Percentiles rank a stretch among this genome's conserved stretches.
These are phyloP conservation scores for Torymus tubicola DNA, from an alignment of 2,888 invertebrate species.

Conservation along the genomic window DNA sequence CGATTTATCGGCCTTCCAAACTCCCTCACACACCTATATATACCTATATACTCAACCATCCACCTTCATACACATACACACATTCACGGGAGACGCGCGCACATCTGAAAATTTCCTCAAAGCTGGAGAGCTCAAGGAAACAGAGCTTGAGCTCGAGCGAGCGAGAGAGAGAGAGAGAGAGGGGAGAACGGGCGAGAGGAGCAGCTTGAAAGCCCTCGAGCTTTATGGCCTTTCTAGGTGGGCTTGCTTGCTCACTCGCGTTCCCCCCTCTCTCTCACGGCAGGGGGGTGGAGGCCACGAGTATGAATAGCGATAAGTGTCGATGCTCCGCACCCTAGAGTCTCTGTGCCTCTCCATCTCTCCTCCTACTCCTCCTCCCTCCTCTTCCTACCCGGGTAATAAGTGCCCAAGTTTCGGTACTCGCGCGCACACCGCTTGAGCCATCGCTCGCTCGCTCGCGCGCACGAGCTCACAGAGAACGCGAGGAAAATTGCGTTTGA, in stretches of 20 bases:
- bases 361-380: not conserved
- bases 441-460: no score
- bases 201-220: constrained; percentile 57
- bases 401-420: constrained; percentile 42
- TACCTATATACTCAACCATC: not conserved
- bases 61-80: not conserved
- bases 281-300: not conserved
- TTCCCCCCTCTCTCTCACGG: no score
- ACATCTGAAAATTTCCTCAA: constrained; percentile 35
- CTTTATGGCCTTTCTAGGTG: constrained; percentile 57
- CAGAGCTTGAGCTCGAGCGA: not conserved
- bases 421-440: not conserved
- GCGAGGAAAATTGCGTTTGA: constrained; percentile 40
- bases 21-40: not conserved
- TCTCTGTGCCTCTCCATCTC: not conserved
- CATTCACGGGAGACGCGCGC: not conserved
- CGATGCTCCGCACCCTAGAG: constrained; percentile 19
- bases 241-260: not conserved
- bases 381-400: constrained; percentile 15
- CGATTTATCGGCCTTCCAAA: constrained; percentile 39
- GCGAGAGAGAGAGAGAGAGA: constrained; percentile 7
- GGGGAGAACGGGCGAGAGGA: not conserved
- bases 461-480: not conserved
- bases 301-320: constrained; percentile 53
- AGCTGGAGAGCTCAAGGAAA: constrained; percentile 33